phyloP scores from a whole-genome alignment of 2,113 vertebrate species.

The Lophotis ruficrista region DNA sequence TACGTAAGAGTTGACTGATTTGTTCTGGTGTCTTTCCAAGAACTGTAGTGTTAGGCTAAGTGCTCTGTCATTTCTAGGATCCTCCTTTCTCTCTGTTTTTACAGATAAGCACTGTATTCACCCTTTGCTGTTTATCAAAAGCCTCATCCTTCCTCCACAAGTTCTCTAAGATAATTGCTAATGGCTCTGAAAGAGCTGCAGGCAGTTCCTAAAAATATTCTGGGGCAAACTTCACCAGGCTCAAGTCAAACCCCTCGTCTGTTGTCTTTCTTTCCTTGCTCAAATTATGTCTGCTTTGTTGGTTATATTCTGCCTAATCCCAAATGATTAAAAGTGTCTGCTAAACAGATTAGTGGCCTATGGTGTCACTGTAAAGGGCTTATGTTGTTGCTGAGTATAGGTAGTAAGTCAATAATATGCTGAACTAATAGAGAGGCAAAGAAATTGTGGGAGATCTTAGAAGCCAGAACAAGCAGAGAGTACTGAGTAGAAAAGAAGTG shows the following conservation, averaged over 20 bases:
- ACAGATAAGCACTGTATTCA: not conserved
- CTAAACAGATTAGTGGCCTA: conserved; percentile 11
- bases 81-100: not conserved
- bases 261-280: not conserved
- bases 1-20: not conserved
- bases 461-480: not conserved
- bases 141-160: not conserved
- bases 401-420: not conserved
- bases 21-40: conserved; percentile 23
- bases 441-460: not conserved
- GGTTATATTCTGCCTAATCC: not conserved
- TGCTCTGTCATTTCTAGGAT: conserved; percentile 4
- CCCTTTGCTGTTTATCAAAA: not conserved
- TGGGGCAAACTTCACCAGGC: not conserved
- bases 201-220: not conserved
- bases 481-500: not conserved
- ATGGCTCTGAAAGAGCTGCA: not conserved
- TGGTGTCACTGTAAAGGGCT: not conserved
- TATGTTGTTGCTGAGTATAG: not conserved
- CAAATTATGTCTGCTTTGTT: not conserved
- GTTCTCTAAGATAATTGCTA: not conserved
- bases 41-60: not conserved
- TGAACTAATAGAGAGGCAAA: not conserved
- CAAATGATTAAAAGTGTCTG: not conserved
- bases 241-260: not conserved